phyloP scores from a whole-genome alignment of 2,797 vertebrate species.

The Xiphophorus birchmanni region DNA sequence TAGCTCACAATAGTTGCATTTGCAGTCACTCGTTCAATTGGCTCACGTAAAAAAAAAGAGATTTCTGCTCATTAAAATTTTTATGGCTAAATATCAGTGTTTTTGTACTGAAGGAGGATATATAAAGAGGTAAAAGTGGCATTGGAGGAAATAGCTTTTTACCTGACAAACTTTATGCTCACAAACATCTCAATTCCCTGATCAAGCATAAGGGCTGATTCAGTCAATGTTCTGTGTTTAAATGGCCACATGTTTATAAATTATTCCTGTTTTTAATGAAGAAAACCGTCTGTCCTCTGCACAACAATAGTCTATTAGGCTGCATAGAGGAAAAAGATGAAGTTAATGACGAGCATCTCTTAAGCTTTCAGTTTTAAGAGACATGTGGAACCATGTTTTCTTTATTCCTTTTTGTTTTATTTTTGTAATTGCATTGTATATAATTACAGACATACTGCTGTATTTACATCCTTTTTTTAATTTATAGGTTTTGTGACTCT shows the following conservation, averaged over 20 bases:
- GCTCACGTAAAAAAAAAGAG: neutral
- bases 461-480: no score
- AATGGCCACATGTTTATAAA: neutral
- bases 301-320: neutral
- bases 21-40: neutral
- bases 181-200: neutral
- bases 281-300: neutral
- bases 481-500: neutral
- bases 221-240: neutral
- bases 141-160: neutral
- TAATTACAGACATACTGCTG: no score
- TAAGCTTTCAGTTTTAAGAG: neutral
- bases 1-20: neutral
- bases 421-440: no score
- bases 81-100: neutral
- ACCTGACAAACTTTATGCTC: neutral
- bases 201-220: neutral
- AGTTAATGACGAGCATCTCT: no score
- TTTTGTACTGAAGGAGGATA: neutral
- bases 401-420: no score
- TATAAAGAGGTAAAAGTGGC: neutral
- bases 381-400: neutral
- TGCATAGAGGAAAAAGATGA: no score
- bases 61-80: neutral
- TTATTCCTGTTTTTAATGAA: neutral